Percentiles rank a stretch among this genome's conserved stretches.
Conservation (phyloP, 2,888 invertebrate genomes). For the Chironomus tentans region DNA sequence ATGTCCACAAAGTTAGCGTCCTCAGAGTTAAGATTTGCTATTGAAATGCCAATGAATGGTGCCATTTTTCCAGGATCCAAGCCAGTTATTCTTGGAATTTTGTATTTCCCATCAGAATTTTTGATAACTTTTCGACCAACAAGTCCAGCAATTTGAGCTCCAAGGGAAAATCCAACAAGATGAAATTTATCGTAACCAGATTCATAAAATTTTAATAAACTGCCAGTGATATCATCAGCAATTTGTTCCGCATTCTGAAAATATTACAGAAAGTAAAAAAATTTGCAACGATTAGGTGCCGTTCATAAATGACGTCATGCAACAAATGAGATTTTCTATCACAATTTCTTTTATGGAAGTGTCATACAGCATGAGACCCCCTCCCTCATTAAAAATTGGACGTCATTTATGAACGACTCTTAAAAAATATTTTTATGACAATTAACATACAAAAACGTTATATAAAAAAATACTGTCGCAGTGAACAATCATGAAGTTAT, state of each 20-base stretch:
- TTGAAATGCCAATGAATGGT: not conserved
- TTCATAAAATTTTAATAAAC: not conserved
- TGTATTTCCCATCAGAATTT: not conserved
- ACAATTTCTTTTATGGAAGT: too few species aligned
- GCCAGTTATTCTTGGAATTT: slow-evolving; percentile 14
- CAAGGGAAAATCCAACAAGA: slow-evolving; percentile 22
- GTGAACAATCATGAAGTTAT: slow-evolving; percentile 6
- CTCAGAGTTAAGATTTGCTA: not conserved
- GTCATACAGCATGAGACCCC: too few species aligned
- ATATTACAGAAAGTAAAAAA: not conserved
- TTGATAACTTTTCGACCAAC: not conserved
- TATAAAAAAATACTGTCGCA: slow-evolving; percentile 8
- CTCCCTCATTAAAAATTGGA: too few species aligned
- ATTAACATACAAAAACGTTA: not conserved
- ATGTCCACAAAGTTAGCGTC: slow-evolving; percentile 9
- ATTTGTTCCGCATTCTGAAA: slow-evolving; percentile 5
- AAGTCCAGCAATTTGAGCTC: slow-evolving; percentile 5
- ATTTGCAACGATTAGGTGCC: too few species aligned
- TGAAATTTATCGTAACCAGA: slow-evolving; percentile 13
- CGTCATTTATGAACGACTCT: too few species aligned
- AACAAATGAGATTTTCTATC: too few species aligned
- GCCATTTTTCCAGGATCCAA: slow-evolving; percentile 12
- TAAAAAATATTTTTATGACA: too few species aligned
- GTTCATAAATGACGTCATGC: too few species aligned
- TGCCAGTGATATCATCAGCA: not conserved